Evolutionary conservation across 1,140 invertebrate species (phyloP).

Genomic region (Macrobrachium rosenbergii): DNA sequence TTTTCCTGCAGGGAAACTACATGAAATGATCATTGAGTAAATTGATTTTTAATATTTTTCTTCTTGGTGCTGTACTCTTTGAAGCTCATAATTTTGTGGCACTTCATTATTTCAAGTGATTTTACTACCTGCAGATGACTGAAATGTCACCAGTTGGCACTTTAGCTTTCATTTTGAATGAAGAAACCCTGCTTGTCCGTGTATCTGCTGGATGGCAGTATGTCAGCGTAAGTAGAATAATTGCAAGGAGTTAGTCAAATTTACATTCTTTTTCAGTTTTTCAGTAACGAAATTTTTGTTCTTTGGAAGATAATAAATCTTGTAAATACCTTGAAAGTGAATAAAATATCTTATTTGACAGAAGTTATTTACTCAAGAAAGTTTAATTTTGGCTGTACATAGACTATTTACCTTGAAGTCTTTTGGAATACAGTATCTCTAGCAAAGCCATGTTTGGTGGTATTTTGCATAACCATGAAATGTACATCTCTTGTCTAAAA

Average conservation of each 20-base stretch:
- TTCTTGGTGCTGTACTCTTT: background rate
- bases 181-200: conserved; percentile 88
- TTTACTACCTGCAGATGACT: conserved; percentile 76
- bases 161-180: conserved; percentile 90
- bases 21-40: too few relatives aligned
- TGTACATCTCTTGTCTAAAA: too few relatives aligned
- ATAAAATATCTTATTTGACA: too few relatives aligned
- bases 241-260: background rate
- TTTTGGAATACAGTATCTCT: too few relatives aligned
- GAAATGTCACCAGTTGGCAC: conserved; percentile 88
- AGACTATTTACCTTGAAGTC: too few relatives aligned
- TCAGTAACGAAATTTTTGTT: background rate
- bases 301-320: too few relatives aligned
- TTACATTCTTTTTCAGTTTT: background rate
- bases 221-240: conserved; percentile 82
- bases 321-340: too few relatives aligned
- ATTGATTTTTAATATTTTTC: background rate
- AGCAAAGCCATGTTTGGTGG: too few relatives aligned
- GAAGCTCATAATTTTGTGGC: background rate
- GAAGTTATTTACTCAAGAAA: too few relatives aligned
- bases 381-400: too few relatives aligned
- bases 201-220: conserved; percentile 94
- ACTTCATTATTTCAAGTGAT: background rate
- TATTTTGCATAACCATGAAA: too few relatives aligned
- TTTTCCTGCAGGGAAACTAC: too few relatives aligned